Evolutionary conservation across 2,888 invertebrate genomes (phyloP).

Genomic region (Hybos culiciformis): DNA sequence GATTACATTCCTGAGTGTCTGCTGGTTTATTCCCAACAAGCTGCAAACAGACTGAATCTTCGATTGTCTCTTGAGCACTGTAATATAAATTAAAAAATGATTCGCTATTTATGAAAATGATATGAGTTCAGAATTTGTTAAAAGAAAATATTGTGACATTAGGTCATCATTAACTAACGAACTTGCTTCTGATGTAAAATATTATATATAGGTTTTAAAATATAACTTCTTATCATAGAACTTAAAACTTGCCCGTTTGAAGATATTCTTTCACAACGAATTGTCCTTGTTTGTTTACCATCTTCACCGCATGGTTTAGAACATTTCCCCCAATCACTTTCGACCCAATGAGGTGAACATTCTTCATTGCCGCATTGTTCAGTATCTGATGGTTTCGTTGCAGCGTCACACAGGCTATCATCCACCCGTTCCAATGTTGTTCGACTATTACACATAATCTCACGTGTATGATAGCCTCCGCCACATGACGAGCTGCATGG

Average conservation of each 20-base stretch:
- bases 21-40: slow-evolving; percentile 55
- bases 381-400: slow-evolving; percentile 53
- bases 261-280: slow-evolving; percentile 70
- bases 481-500: slow-evolving; percentile 80
- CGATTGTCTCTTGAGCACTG: slow-evolving; percentile 52
- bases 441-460: slow-evolving; percentile 67
- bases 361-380: slow-evolving; percentile 61
- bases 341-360: slow-evolving; percentile 71
- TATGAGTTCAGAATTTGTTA: neutral
- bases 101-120: neutral
- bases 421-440: slow-evolving; percentile 58
- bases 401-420: slow-evolving; percentile 63
- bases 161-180: neutral
- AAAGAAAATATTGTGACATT: neutral
- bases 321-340: slow-evolving; percentile 67
- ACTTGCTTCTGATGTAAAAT: neutral
- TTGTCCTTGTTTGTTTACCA: slow-evolving; percentile 52
- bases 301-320: slow-evolving; percentile 68
- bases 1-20: slow-evolving; percentile 58
- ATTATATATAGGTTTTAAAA: neutral
- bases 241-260: slow-evolving; percentile 44
- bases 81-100: slow-evolving; percentile 10
- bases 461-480: slow-evolving; percentile 69
- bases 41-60: slow-evolving; percentile 59
- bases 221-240: neutral